phyloP scores from a whole-genome alignment of 2,888 invertebrate genomes.

The Rhagophthalmus giganteus region DNA sequence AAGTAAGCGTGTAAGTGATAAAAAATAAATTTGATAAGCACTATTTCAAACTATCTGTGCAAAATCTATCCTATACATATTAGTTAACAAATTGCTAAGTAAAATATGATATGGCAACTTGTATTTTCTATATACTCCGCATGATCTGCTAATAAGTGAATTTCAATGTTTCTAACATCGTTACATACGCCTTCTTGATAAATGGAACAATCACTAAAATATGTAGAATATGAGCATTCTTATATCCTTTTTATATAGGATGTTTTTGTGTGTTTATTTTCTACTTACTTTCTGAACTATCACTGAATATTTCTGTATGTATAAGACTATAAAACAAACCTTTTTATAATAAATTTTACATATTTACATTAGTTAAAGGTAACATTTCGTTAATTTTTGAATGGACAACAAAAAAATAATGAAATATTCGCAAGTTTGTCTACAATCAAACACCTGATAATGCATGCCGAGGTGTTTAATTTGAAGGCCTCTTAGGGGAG shows the following conservation, averaged over 20 bases:
- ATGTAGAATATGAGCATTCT: constrained; percentile 18
- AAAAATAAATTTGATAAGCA: too few relatives aligned
- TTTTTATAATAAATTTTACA: constrained; percentile 28
- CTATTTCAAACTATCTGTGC: too few relatives aligned
- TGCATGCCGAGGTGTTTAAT: constrained; percentile 1
- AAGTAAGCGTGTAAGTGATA: too few relatives aligned
- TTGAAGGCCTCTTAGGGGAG: constrained; percentile 6
- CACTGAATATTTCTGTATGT: constrained; percentile 17
- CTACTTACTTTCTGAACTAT: constrained; percentile 16
- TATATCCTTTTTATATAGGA: constrained; percentile 8
- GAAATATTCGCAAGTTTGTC: constrained; percentile 18
- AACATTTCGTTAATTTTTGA: constrained; percentile 26
- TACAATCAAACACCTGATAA: constrained; percentile 18
- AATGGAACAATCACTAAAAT: constrained; percentile 17
- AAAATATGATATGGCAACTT: too few relatives aligned
- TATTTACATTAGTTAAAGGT: constrained; percentile 30
- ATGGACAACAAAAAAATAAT: constrained; percentile 20
- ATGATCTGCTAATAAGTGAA: constrained; percentile 13
- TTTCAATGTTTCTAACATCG: not conserved
- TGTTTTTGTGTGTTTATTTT: constrained; percentile 3
- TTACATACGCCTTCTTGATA: constrained; percentile 11
- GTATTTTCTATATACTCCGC: too few relatives aligned
- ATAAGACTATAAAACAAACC: constrained; percentile 26
- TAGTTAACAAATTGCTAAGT: too few relatives aligned
- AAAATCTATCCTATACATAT: too few relatives aligned